Base-by-base conservation (phyloP, 2,797 vertebrate species). In the Pyrrhura leucotis region DNA sequence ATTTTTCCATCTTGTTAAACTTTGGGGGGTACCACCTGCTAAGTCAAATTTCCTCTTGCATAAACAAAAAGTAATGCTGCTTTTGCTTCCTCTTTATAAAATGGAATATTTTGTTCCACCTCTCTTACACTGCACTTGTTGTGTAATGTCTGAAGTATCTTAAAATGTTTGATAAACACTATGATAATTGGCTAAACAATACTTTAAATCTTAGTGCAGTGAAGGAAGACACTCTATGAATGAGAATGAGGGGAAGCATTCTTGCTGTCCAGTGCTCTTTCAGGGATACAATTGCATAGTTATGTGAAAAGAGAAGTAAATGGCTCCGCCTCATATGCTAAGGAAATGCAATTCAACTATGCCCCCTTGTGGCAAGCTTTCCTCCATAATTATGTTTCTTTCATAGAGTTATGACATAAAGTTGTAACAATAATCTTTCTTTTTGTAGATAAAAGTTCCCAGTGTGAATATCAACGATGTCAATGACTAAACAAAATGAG, bases 351-450 rank as follows among this genome's bases (percentile, higher is more conserved):
- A 84, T 97, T 97, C 95, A 91, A 62, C 91, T 93, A 4, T 96
- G 96, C 98, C 98, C 97, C 89, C 98, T 97, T 86, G 95, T 96
- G 98, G 97, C 87, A 35, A 56, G 26, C 20, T 15, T 25, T 78
- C n/a, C 16, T 53, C 54, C 65, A 4, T 58, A 26, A 25, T 73
- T 62, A 39, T 0, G 0, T 48, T 1, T 48, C 65, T 82, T 76
- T 47, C 21, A 3, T 11, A 14, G 58, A 37, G 29, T 7, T 31
- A 12, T 2, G 56, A 48, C 42, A 67, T 33, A 28, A 26, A 20
- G 59, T 61, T 77, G 6, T 44, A 31, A 26, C 42, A 61, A 33
- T 40, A 39, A 25, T 37, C 37, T 73, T 68, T 42, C 23, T 21
- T 79, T 93, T 74, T 47, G 39, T 62, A 76, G 47, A 17, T 44